Base-by-base conservation (phyloP, 1,140 invertebrate genomes). In the Cardiocondyla obscurior region DNA sequence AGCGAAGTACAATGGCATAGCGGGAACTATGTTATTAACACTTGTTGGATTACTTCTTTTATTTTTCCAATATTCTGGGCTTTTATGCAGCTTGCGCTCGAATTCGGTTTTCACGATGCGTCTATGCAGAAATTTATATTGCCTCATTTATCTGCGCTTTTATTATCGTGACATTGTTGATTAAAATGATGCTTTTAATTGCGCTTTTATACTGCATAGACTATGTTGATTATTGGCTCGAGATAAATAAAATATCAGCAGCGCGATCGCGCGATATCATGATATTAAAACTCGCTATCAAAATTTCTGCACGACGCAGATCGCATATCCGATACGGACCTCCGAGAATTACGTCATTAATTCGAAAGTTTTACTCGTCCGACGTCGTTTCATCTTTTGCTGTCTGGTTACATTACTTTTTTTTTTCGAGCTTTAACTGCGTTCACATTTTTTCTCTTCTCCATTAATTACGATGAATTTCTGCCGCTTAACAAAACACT, bases 381-480 rank as follows among this genome's bases (percentile, higher is more conserved):
- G 22, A 30, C 16, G 49, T 74, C 28, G 72, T 69, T 69, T 69
- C 10, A 67, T 53, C n/a, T 22, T 67, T 65, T 16, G 46, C 62
- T 39, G 12, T 1, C 30, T 22, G 30, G 25, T 14, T 51, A 51
- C 16, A 42, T 39, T 67, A 10, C 25, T 42, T 7, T 53, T 42
- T 2, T 12, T 7, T 53, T 42, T 2, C 16, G 5, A 7, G 1
- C 46, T 42, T 12, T 16, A 33, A 67, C 16, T 53, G 36, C 14
- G 12, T 30, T 69, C 30, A 12, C 49, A 19, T 36, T 51, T 30
- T 64, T 55, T 46, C 65, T 57, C 51, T 44, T 22, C 28, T 22
- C 28, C 77, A 76, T 79, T 90, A 87, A 89, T 89, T 90, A 87
- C 82, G 57, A 30, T 65, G 25, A 73, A 85, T 88, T 81, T 73